Conservation (phyloP, 2,113 vertebrate genomes). For the Hypocryptadius cinnamomeus region DNA sequence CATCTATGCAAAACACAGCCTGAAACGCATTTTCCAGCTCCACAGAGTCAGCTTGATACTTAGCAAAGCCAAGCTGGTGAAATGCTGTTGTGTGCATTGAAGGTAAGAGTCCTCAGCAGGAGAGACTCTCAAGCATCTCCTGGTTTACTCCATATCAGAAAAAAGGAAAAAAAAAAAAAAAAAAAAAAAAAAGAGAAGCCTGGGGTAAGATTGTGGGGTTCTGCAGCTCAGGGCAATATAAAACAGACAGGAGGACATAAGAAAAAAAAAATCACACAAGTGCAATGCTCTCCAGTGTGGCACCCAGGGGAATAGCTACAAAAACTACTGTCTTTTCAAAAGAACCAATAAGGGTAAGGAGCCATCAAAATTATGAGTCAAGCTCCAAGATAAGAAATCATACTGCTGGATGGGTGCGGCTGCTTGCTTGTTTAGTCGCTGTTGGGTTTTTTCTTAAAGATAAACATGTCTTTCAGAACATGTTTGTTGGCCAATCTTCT, state of each 20-base stretch:
- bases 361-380: not conserved
- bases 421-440: not conserved
- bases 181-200: not conserved
- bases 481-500: not conserved
- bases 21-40: not conserved
- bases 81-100: accelerated
- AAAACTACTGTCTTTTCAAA: not conserved
- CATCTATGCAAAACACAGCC: not conserved
- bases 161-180: too few relatives aligned
- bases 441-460: not conserved
- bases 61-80: not conserved
- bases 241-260: not conserved
- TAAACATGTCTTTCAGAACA: not conserved
- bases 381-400: conserved; percentile 8
- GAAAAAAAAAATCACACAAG: not conserved
- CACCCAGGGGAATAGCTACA: not conserved
- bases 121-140: not conserved
- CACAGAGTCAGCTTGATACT: not conserved
- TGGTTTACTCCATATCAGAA: not conserved
- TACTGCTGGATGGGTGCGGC: not conserved
- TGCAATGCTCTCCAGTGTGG: not conserved
- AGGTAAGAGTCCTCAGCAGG: not conserved
- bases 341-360: not conserved
- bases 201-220: not conserved
- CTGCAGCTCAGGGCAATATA: not conserved